Conservation (phyloP, 1,140 invertebrate species). For the Tetraneura akinire region DNA sequence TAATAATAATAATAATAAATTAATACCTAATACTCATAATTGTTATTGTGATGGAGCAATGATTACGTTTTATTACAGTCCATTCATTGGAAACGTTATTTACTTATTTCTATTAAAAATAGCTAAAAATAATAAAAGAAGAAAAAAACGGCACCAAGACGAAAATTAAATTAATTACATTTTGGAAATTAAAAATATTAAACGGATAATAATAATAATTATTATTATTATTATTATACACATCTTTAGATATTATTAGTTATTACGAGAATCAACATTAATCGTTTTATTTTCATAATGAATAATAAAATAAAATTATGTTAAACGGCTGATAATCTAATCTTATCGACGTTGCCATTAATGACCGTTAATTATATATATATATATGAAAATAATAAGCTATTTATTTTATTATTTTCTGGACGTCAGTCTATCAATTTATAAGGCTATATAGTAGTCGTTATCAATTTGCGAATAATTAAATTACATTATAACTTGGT, state of each 20-base stretch:
- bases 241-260: too few species aligned
- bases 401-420: conserved; percentile 1
- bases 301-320: neutral
- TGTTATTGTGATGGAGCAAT: too few species aligned
- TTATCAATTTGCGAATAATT: too few species aligned
- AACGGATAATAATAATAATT: neutral
- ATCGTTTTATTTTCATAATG: conserved; percentile 15
- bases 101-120: neutral
- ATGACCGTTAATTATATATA: neutral
- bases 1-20: too few species aligned
- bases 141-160: neutral
- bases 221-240: neutral
- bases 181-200: conserved; percentile 3
- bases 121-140: neutral
- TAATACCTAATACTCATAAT: too few species aligned
- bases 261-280: neutral
- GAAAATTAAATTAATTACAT: neutral
- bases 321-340: neutral
- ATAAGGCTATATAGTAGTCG: too few species aligned
- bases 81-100: neutral
- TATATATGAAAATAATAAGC: neutral
- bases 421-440: neutral
- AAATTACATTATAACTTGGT: too few species aligned
- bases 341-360: neutral
- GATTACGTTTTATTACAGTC: neutral